Evolutionary conservation across 2,888 invertebrate species (phyloP).

Genomic region (Desoria tigrina): DNA sequence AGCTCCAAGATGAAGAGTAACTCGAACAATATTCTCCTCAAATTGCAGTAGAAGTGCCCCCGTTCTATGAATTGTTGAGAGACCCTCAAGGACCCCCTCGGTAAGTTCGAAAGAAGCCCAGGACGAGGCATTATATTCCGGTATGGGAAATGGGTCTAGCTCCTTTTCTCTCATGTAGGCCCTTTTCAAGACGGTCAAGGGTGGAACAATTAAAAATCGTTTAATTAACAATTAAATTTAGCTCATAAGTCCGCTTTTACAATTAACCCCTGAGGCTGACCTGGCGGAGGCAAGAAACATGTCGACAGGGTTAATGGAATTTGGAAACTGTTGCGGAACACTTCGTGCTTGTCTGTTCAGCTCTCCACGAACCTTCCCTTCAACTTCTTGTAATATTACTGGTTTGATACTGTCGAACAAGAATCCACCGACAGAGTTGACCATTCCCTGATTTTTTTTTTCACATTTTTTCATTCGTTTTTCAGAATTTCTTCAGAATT

Average conservation of each 20-base stretch:
- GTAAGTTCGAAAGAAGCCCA: constrained; percentile 62
- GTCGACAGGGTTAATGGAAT: constrained; percentile 82
- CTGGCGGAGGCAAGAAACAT: constrained; percentile 67
- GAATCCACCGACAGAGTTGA: constrained; percentile 78
- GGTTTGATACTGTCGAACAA: constrained; percentile 87
- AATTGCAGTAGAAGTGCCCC: constrained; percentile 71
- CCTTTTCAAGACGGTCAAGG: no score
- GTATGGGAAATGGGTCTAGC: constrained; percentile 74
- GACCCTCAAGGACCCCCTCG: constrained; percentile 76
- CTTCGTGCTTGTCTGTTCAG: constrained; percentile 73
- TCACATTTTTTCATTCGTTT: neutral
- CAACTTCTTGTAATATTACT: constrained; percentile 70
- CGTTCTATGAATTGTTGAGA: constrained; percentile 78
- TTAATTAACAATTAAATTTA: neutral
- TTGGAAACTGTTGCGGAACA: constrained; percentile 73
- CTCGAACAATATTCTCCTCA: constrained; percentile 69
- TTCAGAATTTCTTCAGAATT: neutral
- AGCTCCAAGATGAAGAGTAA: constrained; percentile 74
- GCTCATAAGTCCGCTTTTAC: no score
- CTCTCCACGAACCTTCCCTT: constrained; percentile 70
- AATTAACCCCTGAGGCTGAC: neutral
- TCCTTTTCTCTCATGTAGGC: constrained; percentile 68
- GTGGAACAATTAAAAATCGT: neutral
- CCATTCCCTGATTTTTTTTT: constrained; percentile 67
- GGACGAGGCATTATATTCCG: constrained; percentile 54